Percentiles rank a stretch among this genome's conserved stretches.
These are phyloP conservation scores for Campoplex nolae DNA, from an alignment of 2,888 invertebrate genomes.

Conservation along the genomic window DNA sequence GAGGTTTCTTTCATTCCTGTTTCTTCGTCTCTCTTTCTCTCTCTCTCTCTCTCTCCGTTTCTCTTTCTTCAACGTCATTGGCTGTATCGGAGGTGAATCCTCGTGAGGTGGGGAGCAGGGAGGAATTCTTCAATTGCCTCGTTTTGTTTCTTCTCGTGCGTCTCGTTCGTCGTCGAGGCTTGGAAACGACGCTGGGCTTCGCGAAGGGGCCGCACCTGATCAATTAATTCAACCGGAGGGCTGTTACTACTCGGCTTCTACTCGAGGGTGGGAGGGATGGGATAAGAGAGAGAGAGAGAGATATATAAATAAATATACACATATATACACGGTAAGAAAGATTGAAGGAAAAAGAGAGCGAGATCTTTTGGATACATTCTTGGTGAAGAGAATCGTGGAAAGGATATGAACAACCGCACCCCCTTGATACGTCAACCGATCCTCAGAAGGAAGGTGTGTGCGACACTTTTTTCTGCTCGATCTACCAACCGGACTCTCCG, in stretches of 20 bases:
- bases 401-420: constrained; percentile 58
- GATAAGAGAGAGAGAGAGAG: background rate
- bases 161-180: constrained; percentile 15
- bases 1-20: constrained; percentile 24
- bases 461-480: constrained; percentile 34
- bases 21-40: background rate
- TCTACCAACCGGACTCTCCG: constrained; percentile 57
- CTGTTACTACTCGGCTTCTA: constrained; percentile 43
- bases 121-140: constrained; percentile 47
- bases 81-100: constrained; percentile 35
- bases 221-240: constrained; percentile 55
- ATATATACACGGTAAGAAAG: constrained; percentile 48
- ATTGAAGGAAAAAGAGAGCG: constrained; percentile 50
- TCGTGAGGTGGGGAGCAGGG: constrained; percentile 7
- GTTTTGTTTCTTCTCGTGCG: constrained; percentile 33
- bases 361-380: constrained; percentile 64
- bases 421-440: constrained; percentile 38
- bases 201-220: constrained; percentile 73
- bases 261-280: constrained; percentile 40
- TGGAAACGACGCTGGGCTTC: constrained; percentile 24
- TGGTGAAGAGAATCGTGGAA: constrained; percentile 49
- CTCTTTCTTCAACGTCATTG: constrained; percentile 57
- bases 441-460: constrained; percentile 40
- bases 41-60: constrained; percentile 9
- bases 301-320: constrained; percentile 2